Evolutionary conservation across 2,797 vertebrate species (phyloP), one percentile per base, ranked within the genome.

Genomic region (Meda fulgida): DNA sequence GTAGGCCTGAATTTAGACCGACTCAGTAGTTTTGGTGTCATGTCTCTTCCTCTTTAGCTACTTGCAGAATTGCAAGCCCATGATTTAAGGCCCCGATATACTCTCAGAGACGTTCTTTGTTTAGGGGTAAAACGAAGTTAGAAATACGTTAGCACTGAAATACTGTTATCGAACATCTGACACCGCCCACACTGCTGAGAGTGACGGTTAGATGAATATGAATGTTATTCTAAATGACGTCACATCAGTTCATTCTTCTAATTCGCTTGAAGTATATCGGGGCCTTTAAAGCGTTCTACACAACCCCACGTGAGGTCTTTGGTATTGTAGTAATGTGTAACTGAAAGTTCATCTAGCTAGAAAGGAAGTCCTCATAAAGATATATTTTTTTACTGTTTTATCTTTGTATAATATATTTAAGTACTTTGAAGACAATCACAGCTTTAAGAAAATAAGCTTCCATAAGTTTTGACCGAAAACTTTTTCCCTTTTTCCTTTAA

Each of bases 1-100:
- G 40, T 80, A 78, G 60, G 29, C 69, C 38, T 51, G 31, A 84
- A 78, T 78, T 58, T 48, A 21, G 29, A 76, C 65, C 2, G 72
- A 84, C 36, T 34, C 26, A 26, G 43, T 65, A 43, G 65, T 51
- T 77, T 84, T 69, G 72, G 70, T 77, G 55, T 77, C 19, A 48
- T 51, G 46, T 83, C 84, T 72, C 55, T 83, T 71, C 38, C 69
- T 63, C 38, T 60, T 78, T 29, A 29, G n/a, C n/a, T 43, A 38
- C 75, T 23, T 38, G 3, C 19, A 55, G 51, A n/a, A 55, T 76
- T 76, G 48, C 4, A 71, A 43, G 10, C 36, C 67, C 10, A 5
- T 14, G 10, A 70, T 70, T 70, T 70, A 40, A 48, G 16, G 46
- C 46, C 46, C 14, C 5, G 5, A 48, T 16, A 46, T 14, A 5